These are phyloP conservation scores for Rattus rattus DNA, from an alignment of 2,113 vertebrate species.

Conservation along the genomic window DNA sequence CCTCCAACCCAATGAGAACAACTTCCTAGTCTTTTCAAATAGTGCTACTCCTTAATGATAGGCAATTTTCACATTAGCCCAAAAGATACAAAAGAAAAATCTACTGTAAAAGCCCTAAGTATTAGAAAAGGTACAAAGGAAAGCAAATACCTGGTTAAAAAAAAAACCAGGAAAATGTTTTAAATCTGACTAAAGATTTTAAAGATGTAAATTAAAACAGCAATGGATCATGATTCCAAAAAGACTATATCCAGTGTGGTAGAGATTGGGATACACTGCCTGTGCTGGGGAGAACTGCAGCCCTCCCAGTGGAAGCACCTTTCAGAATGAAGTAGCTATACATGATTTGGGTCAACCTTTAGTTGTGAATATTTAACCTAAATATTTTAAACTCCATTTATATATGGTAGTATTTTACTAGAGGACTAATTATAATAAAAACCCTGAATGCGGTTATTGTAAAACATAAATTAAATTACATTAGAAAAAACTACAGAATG, in stretches of 20 bases:
- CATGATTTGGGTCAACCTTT: not conserved
- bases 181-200: slow-evolving; percentile 13
- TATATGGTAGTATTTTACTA: not conserved
- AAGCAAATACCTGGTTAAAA: not conserved
- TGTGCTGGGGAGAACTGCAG: not conserved
- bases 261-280: not conserved
- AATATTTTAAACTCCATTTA: not conserved
- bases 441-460: not conserved
- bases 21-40: not conserved
- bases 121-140: not conserved
- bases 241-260: not conserved
- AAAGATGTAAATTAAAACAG: slow-evolving; percentile 1
- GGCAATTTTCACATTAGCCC: not conserved
- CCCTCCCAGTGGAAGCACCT: not conserved
- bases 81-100: not conserved
- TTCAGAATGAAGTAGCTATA: not conserved
- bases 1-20: not conserved
- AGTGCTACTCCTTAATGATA: not conserved
- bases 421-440: not conserved
- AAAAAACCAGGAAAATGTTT: not conserved
- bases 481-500: not conserved
- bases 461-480: slow-evolving; percentile 13
- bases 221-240: not conserved
- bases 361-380: not conserved
- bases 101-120: not conserved